A percentile compares a stretch with the other conserved stretches of the same genome.
phyloP scores from a whole-genome alignment of 2,888 invertebrate genomes.

The Augochlorella aurata region DNA sequence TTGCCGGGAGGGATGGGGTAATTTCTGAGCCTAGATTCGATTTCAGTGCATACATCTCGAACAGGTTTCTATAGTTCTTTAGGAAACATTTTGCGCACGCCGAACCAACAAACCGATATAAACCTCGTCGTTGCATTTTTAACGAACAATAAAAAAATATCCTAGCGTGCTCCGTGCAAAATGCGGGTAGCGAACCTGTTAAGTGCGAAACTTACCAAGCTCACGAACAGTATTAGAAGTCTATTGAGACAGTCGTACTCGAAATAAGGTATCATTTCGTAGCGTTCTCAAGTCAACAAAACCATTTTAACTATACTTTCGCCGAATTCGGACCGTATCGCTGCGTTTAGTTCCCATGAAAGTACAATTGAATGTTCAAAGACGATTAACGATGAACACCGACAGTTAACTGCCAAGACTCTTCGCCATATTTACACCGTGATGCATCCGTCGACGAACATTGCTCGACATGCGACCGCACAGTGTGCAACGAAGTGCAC shows the following conservation, averaged over 20 bases:
- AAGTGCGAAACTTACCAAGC: neutral
- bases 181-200: neutral
- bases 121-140: conserved; percentile 1
- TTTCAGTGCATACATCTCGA: too few relatives aligned
- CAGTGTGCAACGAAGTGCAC: conserved; percentile 6
- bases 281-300: neutral
- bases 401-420: conserved; percentile 8
- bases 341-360: neutral
- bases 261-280: neutral
- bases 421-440: conserved; percentile 32
- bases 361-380: neutral
- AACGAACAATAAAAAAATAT: neutral
- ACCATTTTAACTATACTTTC: neutral
- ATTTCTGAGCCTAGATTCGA: too few relatives aligned
- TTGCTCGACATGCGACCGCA: conserved; percentile 21
- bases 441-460: conserved; percentile 56
- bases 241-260: neutral
- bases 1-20: too few relatives aligned
- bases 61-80: too few relatives aligned
- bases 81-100: neutral
- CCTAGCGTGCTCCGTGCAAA: neutral
- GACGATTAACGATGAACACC: neutral
- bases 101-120: neutral
- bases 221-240: neutral
- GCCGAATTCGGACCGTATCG: neutral